These are phyloP conservation scores for Gymnorhina tibicen DNA, from an alignment of 2,113 vertebrate genomes.

Conservation along the genomic window DNA sequence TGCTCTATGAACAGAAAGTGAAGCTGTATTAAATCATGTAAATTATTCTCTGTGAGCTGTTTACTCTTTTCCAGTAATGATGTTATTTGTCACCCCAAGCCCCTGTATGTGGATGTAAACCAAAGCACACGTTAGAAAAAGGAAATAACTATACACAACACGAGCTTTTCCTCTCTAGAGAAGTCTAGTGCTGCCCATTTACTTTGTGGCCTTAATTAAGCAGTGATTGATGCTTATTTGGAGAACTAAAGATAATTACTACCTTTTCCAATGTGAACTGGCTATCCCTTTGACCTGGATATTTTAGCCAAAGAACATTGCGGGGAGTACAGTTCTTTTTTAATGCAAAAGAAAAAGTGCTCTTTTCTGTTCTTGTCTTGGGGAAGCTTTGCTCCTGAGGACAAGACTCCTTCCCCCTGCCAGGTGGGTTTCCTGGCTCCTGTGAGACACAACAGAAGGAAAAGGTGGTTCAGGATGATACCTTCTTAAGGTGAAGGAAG, in stretches of 20 bases:
- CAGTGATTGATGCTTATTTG: constrained; percentile 38
- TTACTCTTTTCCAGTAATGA: constrained; percentile 49
- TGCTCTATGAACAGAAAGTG: constrained; percentile 32
- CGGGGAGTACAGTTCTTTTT: background rate
- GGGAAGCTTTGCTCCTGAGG: background rate
- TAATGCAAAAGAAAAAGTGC: background rate
- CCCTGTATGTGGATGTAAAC: constrained; percentile 9
- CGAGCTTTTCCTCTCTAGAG: constrained; percentile 14
- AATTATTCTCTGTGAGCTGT: constrained; percentile 58
- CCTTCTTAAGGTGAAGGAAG: background rate
- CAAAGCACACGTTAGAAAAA: constrained; percentile 8
- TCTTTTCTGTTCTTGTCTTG: background rate
- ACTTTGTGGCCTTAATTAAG: constrained; percentile 30
- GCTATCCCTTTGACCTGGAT: background rate
- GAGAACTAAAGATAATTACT: constrained; percentile 8
- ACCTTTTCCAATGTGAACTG: background rate
- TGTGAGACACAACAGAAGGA: background rate
- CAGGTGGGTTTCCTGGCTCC: background rate
- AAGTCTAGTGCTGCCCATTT: background rate
- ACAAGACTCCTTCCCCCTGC: background rate
- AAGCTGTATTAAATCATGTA: constrained; percentile 53
- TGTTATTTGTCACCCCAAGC: constrained; percentile 55
- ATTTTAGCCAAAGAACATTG: background rate
- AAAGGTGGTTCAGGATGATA: background rate
- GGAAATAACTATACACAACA: background rate